A percentile compares a stretch with the other conserved stretches of the same genome.
Evolutionary conservation across 2,113 vertebrate genomes (phyloP).

Genomic region (Eclectus roratus): DNA sequence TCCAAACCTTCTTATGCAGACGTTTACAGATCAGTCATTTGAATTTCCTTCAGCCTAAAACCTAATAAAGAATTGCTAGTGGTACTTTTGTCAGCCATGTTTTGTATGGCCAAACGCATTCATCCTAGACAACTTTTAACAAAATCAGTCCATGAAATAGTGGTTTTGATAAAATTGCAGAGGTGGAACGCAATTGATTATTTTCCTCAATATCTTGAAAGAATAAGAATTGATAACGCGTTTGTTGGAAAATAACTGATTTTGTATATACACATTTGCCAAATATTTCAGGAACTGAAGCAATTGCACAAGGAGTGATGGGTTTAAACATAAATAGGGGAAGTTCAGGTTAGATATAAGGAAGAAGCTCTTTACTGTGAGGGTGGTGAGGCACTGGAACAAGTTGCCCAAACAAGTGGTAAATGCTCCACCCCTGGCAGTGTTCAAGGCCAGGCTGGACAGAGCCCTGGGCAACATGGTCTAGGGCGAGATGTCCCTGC

Average conservation of each 20-base stretch:
- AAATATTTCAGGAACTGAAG: not conserved
- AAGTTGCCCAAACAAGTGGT: not conserved
- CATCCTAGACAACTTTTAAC: not conserved
- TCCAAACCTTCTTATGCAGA: not conserved
- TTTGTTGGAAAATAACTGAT: not conserved
- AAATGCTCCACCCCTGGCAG: not conserved
- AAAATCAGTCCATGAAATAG: not conserved
- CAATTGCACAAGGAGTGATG: not conserved
- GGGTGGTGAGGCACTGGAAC: not conserved
- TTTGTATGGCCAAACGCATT: not conserved
- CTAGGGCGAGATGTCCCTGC: not conserved
- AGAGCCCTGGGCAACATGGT: not conserved
- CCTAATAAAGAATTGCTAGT: not conserved
- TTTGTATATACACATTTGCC: not conserved
- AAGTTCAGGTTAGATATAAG: not conserved
- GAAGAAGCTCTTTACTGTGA: not conserved
- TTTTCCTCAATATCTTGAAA: not conserved
- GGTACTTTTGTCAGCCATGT: not conserved
- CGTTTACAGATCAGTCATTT: not conserved
- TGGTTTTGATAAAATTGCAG: not conserved
- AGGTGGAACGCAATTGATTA: not conserved
- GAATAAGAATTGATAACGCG: not conserved
- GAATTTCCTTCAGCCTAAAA: not conserved
- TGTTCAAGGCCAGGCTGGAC: not conserved
- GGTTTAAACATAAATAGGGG: not conserved